These are phyloP conservation scores for Sarcophaga subvicina DNA, from an alignment of 2,888 invertebrate species.

Conservation along the genomic window DNA sequence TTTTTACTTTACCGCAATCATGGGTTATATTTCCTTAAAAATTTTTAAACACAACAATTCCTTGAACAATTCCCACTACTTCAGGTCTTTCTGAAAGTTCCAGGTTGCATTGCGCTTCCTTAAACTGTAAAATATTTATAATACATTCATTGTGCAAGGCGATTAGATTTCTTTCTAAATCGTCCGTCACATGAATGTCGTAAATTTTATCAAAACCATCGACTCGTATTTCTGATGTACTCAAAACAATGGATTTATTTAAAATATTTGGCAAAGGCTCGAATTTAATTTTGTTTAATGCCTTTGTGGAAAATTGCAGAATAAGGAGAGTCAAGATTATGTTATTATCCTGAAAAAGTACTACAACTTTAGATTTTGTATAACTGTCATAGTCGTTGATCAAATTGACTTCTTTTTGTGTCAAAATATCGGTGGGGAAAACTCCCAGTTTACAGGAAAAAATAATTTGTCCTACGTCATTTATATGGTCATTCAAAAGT, in stretches of 20 bases:
- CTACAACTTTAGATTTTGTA: not conserved
- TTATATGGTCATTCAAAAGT: conserved; percentile 57
- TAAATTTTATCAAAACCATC: not conserved
- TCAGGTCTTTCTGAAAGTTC: not conserved
- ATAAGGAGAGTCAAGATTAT: not conserved
- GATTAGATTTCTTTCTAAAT: conserved; percentile 11
- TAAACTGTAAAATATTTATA: conserved; percentile 18
- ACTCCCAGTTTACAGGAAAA: conserved; percentile 62
- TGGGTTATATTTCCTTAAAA: conserved; percentile 27
- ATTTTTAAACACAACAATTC: conserved; percentile 32
- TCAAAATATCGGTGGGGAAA: conserved; percentile 59
- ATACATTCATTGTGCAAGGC: conserved; percentile 12
- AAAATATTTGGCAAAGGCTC: not conserved
- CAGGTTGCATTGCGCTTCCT: conserved; percentile 14
- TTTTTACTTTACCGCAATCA: not conserved
- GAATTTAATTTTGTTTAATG: not conserved
- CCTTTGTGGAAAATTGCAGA: not conserved
- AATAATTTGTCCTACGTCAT: conserved; percentile 55
- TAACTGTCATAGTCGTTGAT: conserved; percentile 53
- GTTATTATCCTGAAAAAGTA: not conserved
- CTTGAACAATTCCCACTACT: conserved; percentile 7
- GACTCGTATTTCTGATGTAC: not conserved
- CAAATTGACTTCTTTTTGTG: conserved; percentile 48
- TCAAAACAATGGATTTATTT: not conserved
- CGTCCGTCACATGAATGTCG: not conserved